phyloP scores from a whole-genome alignment of 2,797 vertebrate genomes.

The Telmatherina bonti region DNA sequence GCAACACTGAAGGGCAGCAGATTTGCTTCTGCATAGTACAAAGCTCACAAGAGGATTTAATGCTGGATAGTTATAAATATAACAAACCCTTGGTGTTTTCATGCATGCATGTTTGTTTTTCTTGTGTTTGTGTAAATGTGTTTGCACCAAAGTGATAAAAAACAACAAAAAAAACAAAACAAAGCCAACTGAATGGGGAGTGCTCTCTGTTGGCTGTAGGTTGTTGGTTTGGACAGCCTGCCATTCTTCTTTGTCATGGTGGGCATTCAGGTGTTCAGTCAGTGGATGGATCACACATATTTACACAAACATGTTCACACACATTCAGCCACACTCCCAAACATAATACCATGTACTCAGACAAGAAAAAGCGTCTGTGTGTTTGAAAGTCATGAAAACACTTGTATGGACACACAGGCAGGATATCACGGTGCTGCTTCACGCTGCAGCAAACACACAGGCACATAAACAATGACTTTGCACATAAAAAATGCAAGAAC shows the following conservation, averaged over 20 bases:
- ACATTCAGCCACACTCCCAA: constrained; percentile 10
- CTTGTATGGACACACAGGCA: constrained; percentile 34
- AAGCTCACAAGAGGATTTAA: constrained; percentile 30
- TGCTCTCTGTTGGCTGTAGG: constrained; percentile 49
- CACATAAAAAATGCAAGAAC: constrained; percentile 37
- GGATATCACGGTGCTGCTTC: constrained; percentile 41
- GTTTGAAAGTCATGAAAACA: constrained; percentile 19
- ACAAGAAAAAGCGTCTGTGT: constrained; percentile 5
- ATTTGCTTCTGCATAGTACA: constrained; percentile 5
- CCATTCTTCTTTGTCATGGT: constrained; percentile 67
- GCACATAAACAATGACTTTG: constrained; percentile 44
- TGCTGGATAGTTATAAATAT: constrained; percentile 21
- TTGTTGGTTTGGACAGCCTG: constrained; percentile 66
- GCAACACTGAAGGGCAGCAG: neutral
- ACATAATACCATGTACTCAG: neutral
- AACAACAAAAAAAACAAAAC: constrained; percentile 38
- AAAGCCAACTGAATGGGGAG: constrained; percentile 48
- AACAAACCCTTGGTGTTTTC: constrained; percentile 23
- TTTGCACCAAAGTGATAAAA: constrained; percentile 36
- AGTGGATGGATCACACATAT: constrained; percentile 49
- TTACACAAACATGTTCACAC: constrained; percentile 17
- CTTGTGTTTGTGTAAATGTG: constrained; percentile 20
- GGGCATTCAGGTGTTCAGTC: constrained; percentile 67
- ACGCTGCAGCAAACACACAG: constrained; percentile 50
- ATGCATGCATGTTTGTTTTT: constrained; percentile 29